A percentile compares a stretch with the other conserved stretches of the same genome.
Conservation (phyloP, 2,888 invertebrate genomes). For the Trichacis sp. region DNA sequence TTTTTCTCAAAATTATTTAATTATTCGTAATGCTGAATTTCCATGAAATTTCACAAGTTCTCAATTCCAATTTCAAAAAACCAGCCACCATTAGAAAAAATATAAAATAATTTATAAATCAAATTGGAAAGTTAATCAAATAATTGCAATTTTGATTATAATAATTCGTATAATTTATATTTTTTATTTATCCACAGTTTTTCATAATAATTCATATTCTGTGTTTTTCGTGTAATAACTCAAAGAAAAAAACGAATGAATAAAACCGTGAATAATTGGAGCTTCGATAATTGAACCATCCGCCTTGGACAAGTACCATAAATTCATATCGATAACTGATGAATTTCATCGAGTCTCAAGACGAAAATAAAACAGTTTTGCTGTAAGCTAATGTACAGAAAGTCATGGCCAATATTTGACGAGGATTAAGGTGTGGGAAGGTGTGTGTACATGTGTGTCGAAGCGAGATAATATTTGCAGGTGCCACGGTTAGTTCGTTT, state of each 20-base stretch:
- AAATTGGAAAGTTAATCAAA: too few species aligned
- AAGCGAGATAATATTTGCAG: slow-evolving; percentile 37
- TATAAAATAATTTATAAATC: too few species aligned
- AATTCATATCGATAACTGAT: not conserved
- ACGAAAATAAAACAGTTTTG: slow-evolving; percentile 24
- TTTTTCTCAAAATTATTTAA: too few species aligned
- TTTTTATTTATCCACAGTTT: too few species aligned
- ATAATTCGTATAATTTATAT: too few species aligned
- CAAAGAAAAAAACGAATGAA: not conserved
- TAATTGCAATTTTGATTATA: too few species aligned
- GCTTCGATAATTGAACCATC: not conserved
- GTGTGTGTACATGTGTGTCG: not conserved
- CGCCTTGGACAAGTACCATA: not conserved
- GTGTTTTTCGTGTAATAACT: too few species aligned
- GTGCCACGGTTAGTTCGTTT: slow-evolving; percentile 39
- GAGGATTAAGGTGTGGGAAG: slow-evolving; percentile 26
- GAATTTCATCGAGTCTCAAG: slow-evolving; percentile 10
- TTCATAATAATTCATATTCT: too few species aligned
- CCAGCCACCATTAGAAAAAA: too few species aligned
- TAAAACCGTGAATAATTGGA: not conserved
- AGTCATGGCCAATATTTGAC: slow-evolving; percentile 42
- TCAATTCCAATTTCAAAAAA: too few species aligned
- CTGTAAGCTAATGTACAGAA: slow-evolving; percentile 14
- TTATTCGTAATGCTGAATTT: too few species aligned
- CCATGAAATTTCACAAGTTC: too few species aligned